Conservation (phyloP, 1,140 invertebrate species). For the Drosophila asahinai region DNA sequence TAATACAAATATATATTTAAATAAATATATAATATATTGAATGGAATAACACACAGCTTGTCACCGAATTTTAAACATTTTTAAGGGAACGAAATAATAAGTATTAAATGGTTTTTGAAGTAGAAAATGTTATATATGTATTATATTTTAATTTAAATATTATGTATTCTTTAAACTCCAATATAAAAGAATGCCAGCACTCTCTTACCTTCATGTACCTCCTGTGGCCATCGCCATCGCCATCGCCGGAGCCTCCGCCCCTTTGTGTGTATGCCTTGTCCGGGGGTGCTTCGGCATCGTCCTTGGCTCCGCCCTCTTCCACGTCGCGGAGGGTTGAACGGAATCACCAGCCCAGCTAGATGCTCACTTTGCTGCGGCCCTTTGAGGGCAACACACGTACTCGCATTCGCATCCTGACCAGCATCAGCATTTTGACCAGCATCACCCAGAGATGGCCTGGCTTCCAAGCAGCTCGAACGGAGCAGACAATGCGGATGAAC, state of each 20-base stretch:
- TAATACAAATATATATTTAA: neutral
- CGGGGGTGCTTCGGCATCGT: neutral
- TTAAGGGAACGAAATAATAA: too few relatives aligned
- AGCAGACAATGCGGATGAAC: constrained; percentile 67
- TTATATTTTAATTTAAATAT: neutral
- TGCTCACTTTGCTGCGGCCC: constrained; percentile 33
- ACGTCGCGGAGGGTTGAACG: constrained; percentile 16
- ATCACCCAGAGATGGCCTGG: constrained; percentile 56
- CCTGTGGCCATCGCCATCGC: neutral
- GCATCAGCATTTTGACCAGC: neutral
- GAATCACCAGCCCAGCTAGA: neutral
- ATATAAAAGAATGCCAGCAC: neutral
- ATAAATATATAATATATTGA: neutral
- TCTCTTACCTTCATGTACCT: neutral
- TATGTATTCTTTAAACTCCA: neutral
- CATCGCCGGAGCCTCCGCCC: neutral
- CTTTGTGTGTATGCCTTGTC: constrained; percentile 9
- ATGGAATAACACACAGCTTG: neutral
- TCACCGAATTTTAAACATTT: too few relatives aligned
- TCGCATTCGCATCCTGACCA: neutral
- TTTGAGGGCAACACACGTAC: constrained; percentile 8
- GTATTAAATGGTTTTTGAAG: too few relatives aligned
- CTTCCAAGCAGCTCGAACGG: constrained; percentile 68
- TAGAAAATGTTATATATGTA: too few relatives aligned
- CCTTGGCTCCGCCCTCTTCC: constrained; percentile 17